phyloP scores from a whole-genome alignment of 2,888 invertebrate genomes.

The Drosophila maculinotata region DNA sequence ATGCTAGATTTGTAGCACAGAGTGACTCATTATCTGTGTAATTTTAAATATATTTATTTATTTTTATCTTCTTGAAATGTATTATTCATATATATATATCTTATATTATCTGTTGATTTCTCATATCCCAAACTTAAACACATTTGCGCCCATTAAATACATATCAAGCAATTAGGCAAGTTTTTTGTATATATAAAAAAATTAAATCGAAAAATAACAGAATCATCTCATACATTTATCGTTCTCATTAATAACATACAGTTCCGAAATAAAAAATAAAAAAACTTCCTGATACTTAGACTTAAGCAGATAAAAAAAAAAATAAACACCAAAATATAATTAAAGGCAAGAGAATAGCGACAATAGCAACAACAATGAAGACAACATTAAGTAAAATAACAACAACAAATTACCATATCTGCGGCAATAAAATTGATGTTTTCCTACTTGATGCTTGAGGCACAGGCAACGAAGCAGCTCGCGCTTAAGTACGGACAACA shows the following conservation, averaged over 20 bases:
- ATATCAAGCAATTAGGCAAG: no score
- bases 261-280: conserved; percentile 19
- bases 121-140: no score
- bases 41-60: no score
- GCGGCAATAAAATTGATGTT: conserved; percentile 65
- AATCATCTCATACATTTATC: conserved; percentile 25
- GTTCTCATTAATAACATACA: conserved; percentile 45
- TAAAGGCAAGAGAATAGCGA: conserved; percentile 21
- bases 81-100: no score
- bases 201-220: conserved; percentile 2
- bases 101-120: no score
- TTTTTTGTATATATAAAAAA: background rate
- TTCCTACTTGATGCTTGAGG: conserved; percentile 57
- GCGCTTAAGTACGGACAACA: conserved; percentile 64
- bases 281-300: conserved; percentile 61
- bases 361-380: conserved; percentile 18
- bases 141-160: no score
- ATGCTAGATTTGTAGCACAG: background rate
- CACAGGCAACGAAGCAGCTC: conserved; percentile 51
- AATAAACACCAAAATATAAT: conserved; percentile 15
- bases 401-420: conserved; percentile 60
- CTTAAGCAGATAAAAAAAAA: background rate
- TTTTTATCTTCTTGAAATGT: no score
- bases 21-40: conserved; percentile 1
- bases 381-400: conserved; percentile 10